Evolutionary conservation across 2,888 invertebrate species (phyloP), one percentile per base, ranked within the genome.

Genomic region (Chrysolina oricalcia): DNA sequence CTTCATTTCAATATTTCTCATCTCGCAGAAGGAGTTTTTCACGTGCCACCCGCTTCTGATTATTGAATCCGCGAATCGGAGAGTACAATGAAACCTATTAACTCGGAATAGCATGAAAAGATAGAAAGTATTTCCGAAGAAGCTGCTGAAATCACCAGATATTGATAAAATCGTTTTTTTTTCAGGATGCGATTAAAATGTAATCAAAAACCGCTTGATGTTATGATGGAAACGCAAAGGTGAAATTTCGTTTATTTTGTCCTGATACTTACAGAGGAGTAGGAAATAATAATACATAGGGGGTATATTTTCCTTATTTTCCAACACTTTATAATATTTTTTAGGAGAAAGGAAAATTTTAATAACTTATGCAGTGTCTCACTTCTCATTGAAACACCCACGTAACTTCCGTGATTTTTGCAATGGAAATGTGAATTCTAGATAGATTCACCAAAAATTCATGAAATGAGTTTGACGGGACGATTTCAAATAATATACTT

Each of bases 21-120:
- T 11, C 21, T 23, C 5, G 11, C 53, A 11, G 50, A 17, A 17
- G 21, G 53, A 53, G 53, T 53, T 53, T 53, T 53, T 21, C 21
- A 53, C 53, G 23, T 21, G 17, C 53, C 53, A 21, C 21, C 21
- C 21, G 53, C 19, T 15, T 21, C 4, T 21, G 53, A 21, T 53
- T 53, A 53, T 53, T 53, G 21, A 53, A 53, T 53, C 21, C 21
- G 53, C 21, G 21, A 53, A 53, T 53, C 1, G 53, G 21, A 21
- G 53, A 53, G 53, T 21, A 53, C 53, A 53, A 53, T 53, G 11
- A 19, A 53, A 53, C 53, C 53, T 53, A 53, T 53, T 53, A 53
- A 19, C 53, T 11, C 53, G 19, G 53, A 53, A 19, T 21, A 13
- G 53, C 19, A 11, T 3, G 53, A 13, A 53, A 53, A 53, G 53